phyloP scores from a whole-genome alignment of 2,113 vertebrate genomes.

The Cebidichthys violaceus region DNA sequence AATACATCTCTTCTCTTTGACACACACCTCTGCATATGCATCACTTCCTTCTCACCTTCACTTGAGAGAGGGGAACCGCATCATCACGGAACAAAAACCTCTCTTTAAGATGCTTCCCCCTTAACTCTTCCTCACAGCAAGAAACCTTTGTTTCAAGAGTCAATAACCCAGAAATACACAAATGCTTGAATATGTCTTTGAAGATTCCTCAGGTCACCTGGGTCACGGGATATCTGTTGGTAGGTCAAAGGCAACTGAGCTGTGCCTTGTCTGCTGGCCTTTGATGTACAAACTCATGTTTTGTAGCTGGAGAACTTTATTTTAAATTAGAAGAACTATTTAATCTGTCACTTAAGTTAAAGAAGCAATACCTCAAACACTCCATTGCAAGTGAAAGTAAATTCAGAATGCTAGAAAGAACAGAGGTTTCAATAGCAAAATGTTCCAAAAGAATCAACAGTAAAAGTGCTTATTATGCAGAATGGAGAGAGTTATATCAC shows the following conservation, averaged over 20 bases:
- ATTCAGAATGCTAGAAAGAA: not conserved
- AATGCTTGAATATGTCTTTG: slow-evolving; percentile 35
- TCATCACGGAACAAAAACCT: not conserved
- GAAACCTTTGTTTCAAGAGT: slow-evolving; percentile 19
- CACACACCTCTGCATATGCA: slow-evolving; percentile 21
- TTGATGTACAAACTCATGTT: slow-evolving; percentile 37
- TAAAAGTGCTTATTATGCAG: not conserved
- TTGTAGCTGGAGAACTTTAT: not conserved
- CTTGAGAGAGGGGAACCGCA: not conserved
- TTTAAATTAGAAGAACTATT: not conserved
- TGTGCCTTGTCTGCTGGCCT: slow-evolving; percentile 10
- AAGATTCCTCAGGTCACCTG: slow-evolving; percentile 46
- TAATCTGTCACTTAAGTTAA: not conserved
- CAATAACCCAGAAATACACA: slow-evolving; percentile 10
- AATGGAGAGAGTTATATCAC: not conserved
- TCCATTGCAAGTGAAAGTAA: not conserved
- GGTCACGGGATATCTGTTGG: slow-evolving; percentile 44
- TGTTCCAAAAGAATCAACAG: not conserved
- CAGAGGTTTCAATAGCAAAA: not conserved
- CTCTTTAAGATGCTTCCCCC: not conserved
- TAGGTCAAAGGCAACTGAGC: slow-evolving; percentile 36
- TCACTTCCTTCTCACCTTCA: not conserved
- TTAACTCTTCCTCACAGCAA: slow-evolving; percentile 5
- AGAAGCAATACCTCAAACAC: not conserved
- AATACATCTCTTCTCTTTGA: slow-evolving; percentile 3